Percentiles rank a stretch among this genome's conserved stretches.
Evolutionary conservation across 2,888 invertebrate genomes (phyloP).

Genomic region (Drosophila heteroneura): DNA sequence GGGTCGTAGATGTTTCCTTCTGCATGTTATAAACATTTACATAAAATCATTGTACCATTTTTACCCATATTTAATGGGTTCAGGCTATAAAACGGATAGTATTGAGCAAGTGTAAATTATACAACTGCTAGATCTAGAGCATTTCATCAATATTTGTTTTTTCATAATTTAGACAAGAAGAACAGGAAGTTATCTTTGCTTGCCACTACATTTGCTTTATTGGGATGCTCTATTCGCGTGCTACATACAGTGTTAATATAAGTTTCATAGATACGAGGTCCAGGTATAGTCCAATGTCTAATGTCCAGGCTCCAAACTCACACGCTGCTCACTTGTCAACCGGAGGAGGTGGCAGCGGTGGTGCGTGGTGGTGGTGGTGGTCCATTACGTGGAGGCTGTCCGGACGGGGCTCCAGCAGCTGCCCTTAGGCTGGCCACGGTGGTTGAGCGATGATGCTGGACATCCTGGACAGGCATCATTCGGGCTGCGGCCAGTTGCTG

Average conservation of each 20-base stretch:
- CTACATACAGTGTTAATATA: slow-evolving; percentile 19
- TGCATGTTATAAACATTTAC: background rate
- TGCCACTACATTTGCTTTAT: slow-evolving; percentile 32
- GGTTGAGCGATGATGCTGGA: slow-evolving; percentile 25
- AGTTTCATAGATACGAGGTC: background rate
- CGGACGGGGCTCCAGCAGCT: slow-evolving; percentile 38
- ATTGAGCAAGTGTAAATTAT: background rate
- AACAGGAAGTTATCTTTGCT: background rate
- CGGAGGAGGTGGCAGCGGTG: slow-evolving; percentile 31
- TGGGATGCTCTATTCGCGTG: slow-evolving; percentile 6
- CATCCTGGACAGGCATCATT: slow-evolving; percentile 6
- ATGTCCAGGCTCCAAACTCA: background rate
- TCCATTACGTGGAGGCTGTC: slow-evolving; percentile 33
- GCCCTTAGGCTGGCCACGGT: slow-evolving; percentile 17
- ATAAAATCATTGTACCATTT: background rate
- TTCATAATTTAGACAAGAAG: background rate
- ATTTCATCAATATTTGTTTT: background rate
- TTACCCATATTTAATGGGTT: background rate
- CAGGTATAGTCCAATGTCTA: background rate
- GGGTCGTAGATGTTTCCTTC: no score
- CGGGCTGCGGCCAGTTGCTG: slow-evolving; percentile 33
- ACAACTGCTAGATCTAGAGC: background rate
- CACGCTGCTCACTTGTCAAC: slow-evolving; percentile 4
- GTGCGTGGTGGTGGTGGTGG: slow-evolving; percentile 32
- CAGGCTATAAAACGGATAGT: background rate